Evolutionary conservation across 2,797 vertebrate genomes (phyloP), one percentile per base, ranked within the genome.

Genomic region (Neostethus bicornis): DNA sequence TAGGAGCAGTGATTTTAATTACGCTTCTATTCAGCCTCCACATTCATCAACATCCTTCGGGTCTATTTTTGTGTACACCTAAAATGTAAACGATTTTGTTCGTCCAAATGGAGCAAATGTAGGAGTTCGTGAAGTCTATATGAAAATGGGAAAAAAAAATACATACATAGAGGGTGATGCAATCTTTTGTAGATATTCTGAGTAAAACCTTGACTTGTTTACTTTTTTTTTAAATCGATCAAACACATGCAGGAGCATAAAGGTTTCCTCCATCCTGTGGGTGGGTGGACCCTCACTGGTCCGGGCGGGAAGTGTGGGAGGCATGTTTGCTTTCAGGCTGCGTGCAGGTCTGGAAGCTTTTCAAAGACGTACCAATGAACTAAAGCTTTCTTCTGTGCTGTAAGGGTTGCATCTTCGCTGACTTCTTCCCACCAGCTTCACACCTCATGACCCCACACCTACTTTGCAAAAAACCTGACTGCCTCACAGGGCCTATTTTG

Each of bases 311-410:
- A 43, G 82, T 65, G 83, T 78, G 59, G 83, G 79, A 67, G 82
- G 73, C 42, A 11, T 78, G 80, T 81, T 81, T 77, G 68, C 75
- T 76, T 71, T 70, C 35, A 52, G 55, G 52, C 54, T 45, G 57
- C 52, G 1, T 73, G 73, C 71, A 39, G 73, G 81, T 85, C 66
- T 78, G 77, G 79, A 74, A 73, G 71, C 50, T 57, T 70, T 85
- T 86, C 72, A 85, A 68, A 85, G 80, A 34, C 41, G 35, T 49
- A 57, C 70, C 38, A 23, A 57, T 84, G 73, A 84, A 83, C 37
- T 48, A 56, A 78, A 59, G 50, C 61, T 75, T 78, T 80, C 77
- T 80, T 80, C 68, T 63, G 43, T 39, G 68, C 11, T 71, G 46
- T 16, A 43, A 71, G 78, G n/a, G 75, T 78, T 73, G 67, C 41